phyloP scores from a whole-genome alignment of 2,888 invertebrate genomes.

The Lucinisca nassula region DNA sequence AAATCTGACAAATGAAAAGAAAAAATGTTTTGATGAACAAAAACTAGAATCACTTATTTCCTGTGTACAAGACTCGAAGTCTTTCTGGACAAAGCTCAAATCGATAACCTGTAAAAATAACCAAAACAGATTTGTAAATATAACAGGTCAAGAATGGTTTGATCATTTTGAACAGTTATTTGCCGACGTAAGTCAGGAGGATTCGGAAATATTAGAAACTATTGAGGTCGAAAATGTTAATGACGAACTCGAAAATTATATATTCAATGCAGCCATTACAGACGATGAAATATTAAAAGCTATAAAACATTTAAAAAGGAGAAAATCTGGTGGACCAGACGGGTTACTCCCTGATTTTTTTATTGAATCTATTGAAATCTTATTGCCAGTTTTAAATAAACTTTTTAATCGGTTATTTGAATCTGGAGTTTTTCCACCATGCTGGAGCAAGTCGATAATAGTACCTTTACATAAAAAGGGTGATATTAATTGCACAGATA shows the following conservation, averaged over 20 bases:
- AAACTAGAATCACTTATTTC: background rate
- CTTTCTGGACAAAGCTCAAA: background rate
- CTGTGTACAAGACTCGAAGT: background rate
- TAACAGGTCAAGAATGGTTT: no score
- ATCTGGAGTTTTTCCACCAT: background rate
- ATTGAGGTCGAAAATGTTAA: background rate
- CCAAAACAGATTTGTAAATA: no score
- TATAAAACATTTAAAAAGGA: no score
- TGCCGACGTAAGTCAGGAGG: background rate
- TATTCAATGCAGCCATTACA: background rate
- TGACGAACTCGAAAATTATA: background rate
- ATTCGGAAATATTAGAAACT: background rate
- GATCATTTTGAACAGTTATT: background rate
- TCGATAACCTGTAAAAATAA: background rate
- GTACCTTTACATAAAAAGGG: background rate
- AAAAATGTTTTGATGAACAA: background rate
- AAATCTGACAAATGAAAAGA: background rate
- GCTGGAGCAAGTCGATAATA: background rate
- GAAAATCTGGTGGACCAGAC: no score
- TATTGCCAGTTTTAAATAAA: no score
- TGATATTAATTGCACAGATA: background rate
- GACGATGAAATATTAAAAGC: no score
- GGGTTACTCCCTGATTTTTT: no score
- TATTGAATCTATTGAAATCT: background rate
- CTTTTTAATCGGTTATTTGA: background rate